phyloP scores from a whole-genome alignment of 2,113 vertebrate genomes.

The Mesembrinibis cayennensis region DNA sequence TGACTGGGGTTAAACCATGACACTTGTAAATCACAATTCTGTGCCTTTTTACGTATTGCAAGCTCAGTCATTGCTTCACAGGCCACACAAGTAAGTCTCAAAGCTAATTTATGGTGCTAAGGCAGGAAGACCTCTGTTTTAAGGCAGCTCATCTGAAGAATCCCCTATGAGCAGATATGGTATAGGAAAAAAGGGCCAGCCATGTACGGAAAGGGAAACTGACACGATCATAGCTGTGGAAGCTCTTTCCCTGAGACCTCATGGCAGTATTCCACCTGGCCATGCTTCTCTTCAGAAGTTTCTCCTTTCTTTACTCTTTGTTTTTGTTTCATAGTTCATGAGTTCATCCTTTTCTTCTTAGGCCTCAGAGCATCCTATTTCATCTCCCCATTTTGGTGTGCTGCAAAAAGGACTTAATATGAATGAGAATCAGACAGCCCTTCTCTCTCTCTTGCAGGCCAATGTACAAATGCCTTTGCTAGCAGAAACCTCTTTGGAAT shows the following conservation, averaged over 20 bases:
- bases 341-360: neutral
- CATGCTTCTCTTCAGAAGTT: neutral
- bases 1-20: too few relatives aligned
- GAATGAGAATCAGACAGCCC: neutral
- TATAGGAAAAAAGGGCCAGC: neutral
- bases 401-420: neutral
- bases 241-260: neutral
- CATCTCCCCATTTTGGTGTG: neutral
- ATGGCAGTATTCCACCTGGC: neutral
- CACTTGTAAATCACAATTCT: neutral
- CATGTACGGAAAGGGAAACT: neutral
- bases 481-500: constrained; percentile 23
- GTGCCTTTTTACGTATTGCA: neutral
- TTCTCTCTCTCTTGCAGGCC: neutral
- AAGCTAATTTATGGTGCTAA: neutral
- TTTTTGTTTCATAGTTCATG: neutral
- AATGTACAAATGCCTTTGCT: neutral
- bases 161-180: neutral
- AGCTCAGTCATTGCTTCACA: neutral
- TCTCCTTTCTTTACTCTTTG: neutral
- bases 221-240: neutral
- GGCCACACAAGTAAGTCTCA: neutral
- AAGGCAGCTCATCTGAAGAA: neutral
- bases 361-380: neutral
- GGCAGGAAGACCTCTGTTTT: neutral